Percentiles rank a stretch among this genome's conserved stretches.
phyloP scores from a whole-genome alignment of 2,797 vertebrate species.

The Acanthopagrus latus region DNA sequence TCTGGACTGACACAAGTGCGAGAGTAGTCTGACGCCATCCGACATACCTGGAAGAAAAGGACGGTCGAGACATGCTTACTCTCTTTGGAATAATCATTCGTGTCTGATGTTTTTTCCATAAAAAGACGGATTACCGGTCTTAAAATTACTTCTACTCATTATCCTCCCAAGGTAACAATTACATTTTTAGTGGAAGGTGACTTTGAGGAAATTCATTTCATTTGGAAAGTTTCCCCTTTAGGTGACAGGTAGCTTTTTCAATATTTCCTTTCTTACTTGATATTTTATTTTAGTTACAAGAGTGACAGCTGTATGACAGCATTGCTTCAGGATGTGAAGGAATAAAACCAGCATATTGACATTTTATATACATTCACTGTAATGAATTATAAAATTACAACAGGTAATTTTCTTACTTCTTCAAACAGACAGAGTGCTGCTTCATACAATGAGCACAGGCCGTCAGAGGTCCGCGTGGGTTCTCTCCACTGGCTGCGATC shows the following conservation, averaged over 20 bases:
- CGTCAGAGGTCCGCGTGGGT: conserved; percentile 92
- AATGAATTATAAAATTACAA: background rate
- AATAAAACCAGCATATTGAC: too few relatives aligned
- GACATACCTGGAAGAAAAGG: conserved; percentile 88
- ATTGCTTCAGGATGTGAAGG: background rate
- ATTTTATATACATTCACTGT: background rate
- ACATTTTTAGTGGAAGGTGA: background rate
- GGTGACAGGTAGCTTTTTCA: background rate
- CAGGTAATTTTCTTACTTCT: conserved; percentile 84
- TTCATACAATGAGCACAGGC: conserved; percentile 95
- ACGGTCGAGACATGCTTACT: background rate
- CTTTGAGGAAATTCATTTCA: background rate
- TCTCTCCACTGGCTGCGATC: conserved; percentile 98
- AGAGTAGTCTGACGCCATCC: conserved; percentile 98
- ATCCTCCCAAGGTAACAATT: background rate
- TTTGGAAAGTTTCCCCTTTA: background rate
- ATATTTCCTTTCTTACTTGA: too few relatives aligned
- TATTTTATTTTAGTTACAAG: too few relatives aligned
- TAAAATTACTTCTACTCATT: background rate
- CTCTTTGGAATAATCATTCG: background rate
- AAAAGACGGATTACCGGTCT: background rate
- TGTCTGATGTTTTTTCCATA: background rate
- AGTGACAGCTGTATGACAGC: background rate
- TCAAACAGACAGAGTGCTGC: conserved; percentile 96
- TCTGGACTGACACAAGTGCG: conserved; percentile 97